Evolutionary conservation across 2,797 vertebrate genomes (phyloP), one percentile per base, ranked within the genome.

Genomic region (Peromyscus nudipes): DNA sequence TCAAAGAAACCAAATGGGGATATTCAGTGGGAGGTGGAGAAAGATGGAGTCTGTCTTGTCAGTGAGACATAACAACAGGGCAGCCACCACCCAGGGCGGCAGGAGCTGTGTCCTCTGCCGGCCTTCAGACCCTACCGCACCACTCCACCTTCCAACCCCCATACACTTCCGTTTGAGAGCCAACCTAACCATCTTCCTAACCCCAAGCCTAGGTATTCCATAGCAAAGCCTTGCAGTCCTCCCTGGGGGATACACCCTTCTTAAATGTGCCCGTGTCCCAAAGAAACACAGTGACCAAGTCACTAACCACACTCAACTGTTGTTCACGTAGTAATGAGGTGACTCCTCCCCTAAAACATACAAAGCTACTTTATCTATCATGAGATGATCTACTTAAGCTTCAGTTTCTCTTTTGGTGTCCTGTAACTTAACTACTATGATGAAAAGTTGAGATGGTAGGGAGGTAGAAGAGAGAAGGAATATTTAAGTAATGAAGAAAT

Each of bases 261-360:
- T 57, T 27, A 92, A 43, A 31, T 89, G 89, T 67, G n/a, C 12
- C 49, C 65, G 57, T 83, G 25, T 60, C 80, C 40, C 57, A 92
- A 82, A 43, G 40, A 93, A 86, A 92, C 85, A 49, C 46, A 71
- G 77, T 52, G 43, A 86, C 82, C 71, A 96, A 77, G 37, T 62
- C 83, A 79, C 31, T 94, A 46, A 75, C 27, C 46, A 29, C 6
- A 37, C 34, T 43, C 4, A 77, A 65, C 64, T 83, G 40, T 83
- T 84, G 25, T 84, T 71, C 49, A 92, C 49, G 55, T 23, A 76
- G 87, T 25, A 37, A 85, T 17, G 46, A 80, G 34, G 19, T 34
- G 29, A 89, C 27, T 43, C 13, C n/a, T 7, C 67, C 49, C 49
- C 37, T 29, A 34, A 62, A 77, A n/a, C 34, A 62, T 5, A 25